A percentile compares a stretch with the other conserved stretches of the same genome.
Conservation (phyloP, 2,888 invertebrate species). For the Acrobeloides nanus region DNA sequence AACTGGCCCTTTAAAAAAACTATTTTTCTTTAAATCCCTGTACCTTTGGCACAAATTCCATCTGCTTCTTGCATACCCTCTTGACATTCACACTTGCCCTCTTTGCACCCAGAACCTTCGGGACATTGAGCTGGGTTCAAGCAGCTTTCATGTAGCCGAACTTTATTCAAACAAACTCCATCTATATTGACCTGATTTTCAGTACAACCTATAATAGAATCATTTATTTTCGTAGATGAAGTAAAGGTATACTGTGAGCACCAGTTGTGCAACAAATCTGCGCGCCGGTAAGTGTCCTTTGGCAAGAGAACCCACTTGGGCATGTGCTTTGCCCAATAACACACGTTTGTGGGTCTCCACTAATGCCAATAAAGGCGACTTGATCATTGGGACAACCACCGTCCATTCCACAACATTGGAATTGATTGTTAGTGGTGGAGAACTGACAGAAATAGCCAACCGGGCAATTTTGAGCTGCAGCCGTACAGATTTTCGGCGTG, state of each 20-base stretch:
- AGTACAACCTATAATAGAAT: slow-evolving; percentile 28
- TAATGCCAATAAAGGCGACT: slow-evolving; percentile 51
- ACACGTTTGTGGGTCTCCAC: slow-evolving; percentile 49
- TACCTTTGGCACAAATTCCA: slow-evolving; percentile 26
- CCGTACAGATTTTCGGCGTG: slow-evolving; percentile 43
- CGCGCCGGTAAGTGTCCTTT: slow-evolving; percentile 39
- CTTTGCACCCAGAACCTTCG: slow-evolving; percentile 32
- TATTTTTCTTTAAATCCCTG: neutral
- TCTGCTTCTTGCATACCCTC: slow-evolving; percentile 36
- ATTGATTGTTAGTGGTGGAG: slow-evolving; percentile 42
- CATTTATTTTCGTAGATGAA: neutral
- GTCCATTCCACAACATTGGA: slow-evolving; percentile 51
- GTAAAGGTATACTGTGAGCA: slow-evolving; percentile 14
- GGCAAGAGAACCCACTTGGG: slow-evolving; percentile 49
- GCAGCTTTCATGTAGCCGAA: slow-evolving; percentile 35
- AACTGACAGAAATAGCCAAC: slow-evolving; percentile 49
- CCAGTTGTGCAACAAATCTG: slow-evolving; percentile 51
- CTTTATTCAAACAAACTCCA: slow-evolving; percentile 43
- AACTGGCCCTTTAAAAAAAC: too few species aligned
- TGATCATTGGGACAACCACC: slow-evolving; percentile 51
- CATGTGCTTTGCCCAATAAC: slow-evolving; percentile 49
- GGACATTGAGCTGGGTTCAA: slow-evolving; percentile 46
- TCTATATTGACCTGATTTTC: slow-evolving; percentile 48
- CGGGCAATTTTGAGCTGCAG: slow-evolving; percentile 46
- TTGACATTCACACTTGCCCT: slow-evolving; percentile 44